Evolutionary conservation across 1,140 invertebrate species (phyloP).

Genomic region (Diprion similis): DNA sequence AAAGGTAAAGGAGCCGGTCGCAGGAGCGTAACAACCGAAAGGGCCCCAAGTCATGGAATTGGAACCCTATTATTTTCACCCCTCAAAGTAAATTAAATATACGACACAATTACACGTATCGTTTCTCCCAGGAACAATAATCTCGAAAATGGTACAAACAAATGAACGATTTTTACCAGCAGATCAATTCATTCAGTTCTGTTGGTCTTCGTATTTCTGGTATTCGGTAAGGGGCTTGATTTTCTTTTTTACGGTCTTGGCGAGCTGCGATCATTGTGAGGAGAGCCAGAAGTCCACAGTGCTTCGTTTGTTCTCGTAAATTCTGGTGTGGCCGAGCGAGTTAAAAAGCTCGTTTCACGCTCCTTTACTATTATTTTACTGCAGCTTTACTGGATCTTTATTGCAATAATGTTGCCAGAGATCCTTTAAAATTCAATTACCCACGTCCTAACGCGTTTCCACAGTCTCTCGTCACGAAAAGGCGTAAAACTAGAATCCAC

Average conservation of each 20-base stretch:
- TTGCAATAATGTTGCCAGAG: slow-evolving; percentile 31
- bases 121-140: too few relatives aligned
- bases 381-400: slow-evolving; percentile 34
- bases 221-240: too few relatives aligned
- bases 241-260: too few relatives aligned
- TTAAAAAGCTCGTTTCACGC: slow-evolving; percentile 36
- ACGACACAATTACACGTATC: too few relatives aligned
- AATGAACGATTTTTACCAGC: too few relatives aligned
- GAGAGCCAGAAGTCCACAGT: neutral
- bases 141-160: too few relatives aligned
- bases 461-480: too few relatives aligned
- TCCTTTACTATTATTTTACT: slow-evolving; percentile 20
- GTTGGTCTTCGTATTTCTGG: too few relatives aligned
- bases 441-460: neutral
- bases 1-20: neutral
- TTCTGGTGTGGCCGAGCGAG: slow-evolving; percentile 8
- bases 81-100: too few relatives aligned
- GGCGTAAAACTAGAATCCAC: too few relatives aligned
- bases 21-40: neutral
- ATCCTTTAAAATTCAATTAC: slow-evolving; percentile 32
- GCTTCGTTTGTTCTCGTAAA: neutral
- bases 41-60: neutral
- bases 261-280: too few relatives aligned
- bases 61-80: neutral
- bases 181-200: too few relatives aligned